Conservation (phyloP, 2,113 vertebrate genomes). For the Neolamprologus brichardi region DNA sequence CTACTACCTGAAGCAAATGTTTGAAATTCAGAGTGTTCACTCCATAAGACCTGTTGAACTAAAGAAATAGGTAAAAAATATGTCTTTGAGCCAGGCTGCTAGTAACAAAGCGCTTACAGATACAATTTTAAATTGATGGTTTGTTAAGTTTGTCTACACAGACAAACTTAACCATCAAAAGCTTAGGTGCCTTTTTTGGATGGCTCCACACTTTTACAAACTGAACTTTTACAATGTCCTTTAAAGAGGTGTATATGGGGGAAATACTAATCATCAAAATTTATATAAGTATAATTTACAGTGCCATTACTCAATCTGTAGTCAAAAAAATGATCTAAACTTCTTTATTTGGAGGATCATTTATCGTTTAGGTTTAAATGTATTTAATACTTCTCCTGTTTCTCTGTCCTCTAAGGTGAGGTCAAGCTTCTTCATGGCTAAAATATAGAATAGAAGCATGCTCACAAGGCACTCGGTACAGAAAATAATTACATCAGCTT, state of each 20-base stretch:
- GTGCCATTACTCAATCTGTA: background rate
- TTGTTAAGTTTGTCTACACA: background rate
- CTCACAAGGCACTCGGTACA: background rate
- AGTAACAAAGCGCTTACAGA: background rate
- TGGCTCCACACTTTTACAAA: background rate
- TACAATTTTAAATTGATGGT: background rate
- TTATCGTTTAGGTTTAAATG: background rate
- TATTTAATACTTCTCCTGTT: background rate
- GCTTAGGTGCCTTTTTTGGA: background rate
- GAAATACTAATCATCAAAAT: background rate
- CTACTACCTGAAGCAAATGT: background rate
- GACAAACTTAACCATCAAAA: background rate
- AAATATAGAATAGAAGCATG: background rate
- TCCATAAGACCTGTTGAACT: background rate
- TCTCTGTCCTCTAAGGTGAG: background rate
- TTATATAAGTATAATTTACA: background rate
- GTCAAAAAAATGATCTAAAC: background rate
- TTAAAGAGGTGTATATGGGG: background rate
- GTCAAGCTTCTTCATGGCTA: background rate
- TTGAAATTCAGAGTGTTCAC: background rate
- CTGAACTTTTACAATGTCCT: background rate
- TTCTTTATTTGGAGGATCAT: background rate
- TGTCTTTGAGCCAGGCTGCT: background rate
- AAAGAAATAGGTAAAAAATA: background rate
- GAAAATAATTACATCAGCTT: background rate